Evolutionary conservation across 2,888 invertebrate species (phyloP).

Genomic region (Cantharis rufa): DNA sequence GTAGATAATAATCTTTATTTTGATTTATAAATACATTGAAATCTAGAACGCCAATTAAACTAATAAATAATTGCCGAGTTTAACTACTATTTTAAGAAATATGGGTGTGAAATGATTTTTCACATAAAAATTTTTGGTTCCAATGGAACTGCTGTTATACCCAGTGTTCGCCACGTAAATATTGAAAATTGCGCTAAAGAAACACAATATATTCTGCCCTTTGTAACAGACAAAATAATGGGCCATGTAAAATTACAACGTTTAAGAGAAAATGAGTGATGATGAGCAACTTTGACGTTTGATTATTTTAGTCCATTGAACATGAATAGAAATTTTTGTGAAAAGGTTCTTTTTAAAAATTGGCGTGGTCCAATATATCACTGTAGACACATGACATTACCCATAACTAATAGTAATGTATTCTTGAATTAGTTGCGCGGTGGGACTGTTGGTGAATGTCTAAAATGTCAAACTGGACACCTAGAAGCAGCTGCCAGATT

Average conservation of each 20-base stretch:
- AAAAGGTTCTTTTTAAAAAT: conserved; percentile 40
- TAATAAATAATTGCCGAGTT: not conserved
- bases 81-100: not conserved
- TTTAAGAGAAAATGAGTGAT: conserved; percentile 43
- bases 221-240: conserved; percentile 12
- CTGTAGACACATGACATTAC: conserved; percentile 48
- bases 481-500: conserved; percentile 35
- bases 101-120: not conserved
- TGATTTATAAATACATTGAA: not conserved
- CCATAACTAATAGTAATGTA: conserved; percentile 56
- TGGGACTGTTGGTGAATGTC: conserved; percentile 42
- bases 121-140: not conserved
- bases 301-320: conserved; percentile 50
- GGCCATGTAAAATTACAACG: conserved; percentile 24
- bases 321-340: conserved; percentile 43
- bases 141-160: not conserved
- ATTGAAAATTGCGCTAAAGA: not conserved
- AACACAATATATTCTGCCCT: not conserved
- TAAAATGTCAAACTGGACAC: conserved; percentile 50
- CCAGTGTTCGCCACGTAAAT: not conserved
- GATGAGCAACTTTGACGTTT: conserved; percentile 49
- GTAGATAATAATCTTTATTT: not conserved
- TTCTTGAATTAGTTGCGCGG: conserved; percentile 53
- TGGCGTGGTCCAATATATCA: conserved; percentile 52
- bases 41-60: not conserved